These are phyloP conservation scores for Calliopsis andreniformis DNA, from an alignment of 1,140 invertebrate genomes.

Conservation along the genomic window DNA sequence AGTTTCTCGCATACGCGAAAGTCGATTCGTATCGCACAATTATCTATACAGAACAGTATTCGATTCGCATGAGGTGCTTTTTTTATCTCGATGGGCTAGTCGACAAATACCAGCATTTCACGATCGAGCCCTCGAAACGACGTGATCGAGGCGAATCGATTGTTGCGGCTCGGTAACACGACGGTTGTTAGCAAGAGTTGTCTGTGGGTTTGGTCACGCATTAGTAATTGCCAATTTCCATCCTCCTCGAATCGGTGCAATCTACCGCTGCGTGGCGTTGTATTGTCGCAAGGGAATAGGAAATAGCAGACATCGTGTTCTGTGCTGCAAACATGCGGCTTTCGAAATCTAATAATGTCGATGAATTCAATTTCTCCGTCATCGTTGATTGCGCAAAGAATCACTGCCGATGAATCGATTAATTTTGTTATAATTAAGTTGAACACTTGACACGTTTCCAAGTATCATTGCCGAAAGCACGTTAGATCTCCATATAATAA, in stretches of 20 bases:
- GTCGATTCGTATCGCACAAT: too few species aligned
- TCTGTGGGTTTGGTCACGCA: conserved; percentile 61
- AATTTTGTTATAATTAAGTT: too few species aligned
- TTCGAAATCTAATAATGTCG: conserved; percentile 40
- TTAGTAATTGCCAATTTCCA: conserved; percentile 69
- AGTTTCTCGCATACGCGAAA: too few species aligned
- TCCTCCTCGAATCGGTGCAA: conserved; percentile 53
- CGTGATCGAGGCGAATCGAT: conserved; percentile 29
- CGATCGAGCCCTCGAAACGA: conserved; percentile 32
- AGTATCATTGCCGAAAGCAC: too few species aligned
- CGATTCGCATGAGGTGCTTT: not conserved
- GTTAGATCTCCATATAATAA: too few species aligned
- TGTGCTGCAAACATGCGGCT: conserved; percentile 56
- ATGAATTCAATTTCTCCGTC: conserved; percentile 62
- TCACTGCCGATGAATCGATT: conserved; percentile 5
- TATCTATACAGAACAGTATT: not conserved
- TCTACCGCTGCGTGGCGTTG: conserved; percentile 45
- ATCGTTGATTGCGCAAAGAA: conserved; percentile 48
- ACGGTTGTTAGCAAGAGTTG: conserved; percentile 38
- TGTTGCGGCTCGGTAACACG: conserved; percentile 44
- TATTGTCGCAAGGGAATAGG: conserved; percentile 59
- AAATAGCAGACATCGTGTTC: conserved; percentile 25
- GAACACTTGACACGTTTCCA: too few species aligned
- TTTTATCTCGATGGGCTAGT: not conserved
- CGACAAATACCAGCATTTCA: too few species aligned